Conservation (phyloP, 2,113 vertebrate species). For the Pelmatolapia mariae region DNA sequence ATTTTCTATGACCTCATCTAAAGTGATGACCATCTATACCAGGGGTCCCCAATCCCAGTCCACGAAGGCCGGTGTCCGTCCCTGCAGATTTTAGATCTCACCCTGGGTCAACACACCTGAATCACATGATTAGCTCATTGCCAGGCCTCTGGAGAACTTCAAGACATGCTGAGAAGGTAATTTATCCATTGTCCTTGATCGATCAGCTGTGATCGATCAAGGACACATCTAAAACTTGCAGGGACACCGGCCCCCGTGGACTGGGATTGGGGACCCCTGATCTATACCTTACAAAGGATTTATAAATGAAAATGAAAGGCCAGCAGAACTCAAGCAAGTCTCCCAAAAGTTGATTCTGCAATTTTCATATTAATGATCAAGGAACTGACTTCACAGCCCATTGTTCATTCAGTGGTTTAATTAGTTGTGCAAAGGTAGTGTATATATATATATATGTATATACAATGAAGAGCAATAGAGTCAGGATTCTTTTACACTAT, state of each 20-base stretch:
- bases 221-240: neutral
- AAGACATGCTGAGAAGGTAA: neutral
- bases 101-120: neutral
- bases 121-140: neutral
- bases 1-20: neutral
- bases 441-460: neutral
- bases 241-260: neutral
- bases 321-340: neutral
- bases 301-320: neutral
- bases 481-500: neutral
- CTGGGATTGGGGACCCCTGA: neutral
- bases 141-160: neutral
- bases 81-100: neutral
- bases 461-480: neutral
- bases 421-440: no score
- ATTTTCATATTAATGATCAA: neutral
- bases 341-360: neutral
- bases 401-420: no score
- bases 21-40: neutral
- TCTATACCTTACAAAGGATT: neutral
- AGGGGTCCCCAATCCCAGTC: neutral
- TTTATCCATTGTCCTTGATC: neutral
- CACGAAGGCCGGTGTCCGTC: neutral
- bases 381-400: neutral
- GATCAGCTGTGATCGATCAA: neutral